Base-by-base conservation (phyloP, 1,140 invertebrate genomes). In the Drosophila oshimai region DNA sequence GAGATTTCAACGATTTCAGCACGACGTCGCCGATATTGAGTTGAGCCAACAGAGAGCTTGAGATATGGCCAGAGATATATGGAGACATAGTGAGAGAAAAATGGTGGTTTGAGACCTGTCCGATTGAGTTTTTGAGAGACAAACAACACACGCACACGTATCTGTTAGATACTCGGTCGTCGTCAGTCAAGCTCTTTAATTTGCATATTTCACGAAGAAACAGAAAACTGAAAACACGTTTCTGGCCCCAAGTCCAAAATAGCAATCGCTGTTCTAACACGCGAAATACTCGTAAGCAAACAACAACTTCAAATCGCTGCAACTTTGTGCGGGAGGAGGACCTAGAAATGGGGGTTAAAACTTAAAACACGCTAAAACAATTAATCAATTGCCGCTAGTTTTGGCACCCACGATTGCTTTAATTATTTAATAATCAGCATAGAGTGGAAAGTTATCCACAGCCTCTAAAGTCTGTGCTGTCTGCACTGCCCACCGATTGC, bases 401-500 rank as follows among this genome's bases (percentile, higher is more conserved):
- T 28, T 39, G 39, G 50, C 78, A 77, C 78, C 73, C 78, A 83
- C 57, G 42, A 64, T 64, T 29, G 46, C 57, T 26, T 57, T 70
- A 49, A 58, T 67, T 77, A 57, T 49, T 74, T 69, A 41, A 79
- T 53, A 76, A 29, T 53, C 31, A 45, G 29, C 60, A 81, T 64
- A 49, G 36, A 46, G 64, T 44, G 55, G 54, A 78, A 80, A 77
- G 78, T 78, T 53, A 57, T 77, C n/a, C n/a, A n/a, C n/a, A 46
- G 47, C 45, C 28, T 44, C n/a, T 42, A 22, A 15, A 9, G 47
- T 57, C 51, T 75, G 81, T 81, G 53, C 51, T 75, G 81, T 81
- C 72, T 81, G 69, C 81, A 77, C 81, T 87, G 81, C 81, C 81
- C 83, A 87, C 81, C 58, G 73, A 68, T 57, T 77, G 73, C 83